Conservation (phyloP, 2,113 vertebrate species). For the Callaeas wilsoni region DNA sequence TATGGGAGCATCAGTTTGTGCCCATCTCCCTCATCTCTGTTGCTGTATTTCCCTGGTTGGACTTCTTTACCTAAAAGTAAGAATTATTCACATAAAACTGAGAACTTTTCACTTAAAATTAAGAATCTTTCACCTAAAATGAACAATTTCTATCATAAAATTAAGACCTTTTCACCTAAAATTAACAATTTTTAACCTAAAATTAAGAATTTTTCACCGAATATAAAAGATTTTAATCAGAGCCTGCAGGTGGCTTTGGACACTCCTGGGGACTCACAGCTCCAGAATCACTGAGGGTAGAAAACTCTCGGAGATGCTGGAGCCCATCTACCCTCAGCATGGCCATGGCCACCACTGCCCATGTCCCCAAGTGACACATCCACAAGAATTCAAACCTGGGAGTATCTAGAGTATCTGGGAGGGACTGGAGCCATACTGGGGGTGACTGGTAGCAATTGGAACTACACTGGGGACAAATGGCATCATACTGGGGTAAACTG, state of each 20-base stretch:
- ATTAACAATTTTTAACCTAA: background rate
- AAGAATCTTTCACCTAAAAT: background rate
- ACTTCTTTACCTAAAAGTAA: background rate
- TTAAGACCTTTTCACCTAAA: background rate
- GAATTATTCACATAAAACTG: background rate
- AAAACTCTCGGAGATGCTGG: rapidly evolving
- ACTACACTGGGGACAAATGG: background rate
- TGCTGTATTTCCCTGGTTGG: background rate
- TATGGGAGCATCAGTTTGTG: background rate
- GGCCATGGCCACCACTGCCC: background rate
- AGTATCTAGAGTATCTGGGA: background rate
- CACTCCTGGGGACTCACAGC: no score
- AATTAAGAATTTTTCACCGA: background rate
- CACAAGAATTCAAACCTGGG: background rate
- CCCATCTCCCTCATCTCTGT: background rate
- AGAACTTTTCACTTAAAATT: background rate
- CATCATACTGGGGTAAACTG: no score
- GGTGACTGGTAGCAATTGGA: background rate
- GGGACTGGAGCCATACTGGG: background rate
- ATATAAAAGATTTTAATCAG: background rate
- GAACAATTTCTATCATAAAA: background rate
- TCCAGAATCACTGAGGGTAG: background rate
- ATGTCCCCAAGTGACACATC: background rate
- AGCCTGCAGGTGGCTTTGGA: background rate
- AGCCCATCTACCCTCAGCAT: no score